Percentiles rank a stretch among this genome's conserved stretches.
These are phyloP conservation scores for Periophthalmus magnuspinnatus DNA, from an alignment of 2,797 vertebrate species.

Conservation along the genomic window DNA sequence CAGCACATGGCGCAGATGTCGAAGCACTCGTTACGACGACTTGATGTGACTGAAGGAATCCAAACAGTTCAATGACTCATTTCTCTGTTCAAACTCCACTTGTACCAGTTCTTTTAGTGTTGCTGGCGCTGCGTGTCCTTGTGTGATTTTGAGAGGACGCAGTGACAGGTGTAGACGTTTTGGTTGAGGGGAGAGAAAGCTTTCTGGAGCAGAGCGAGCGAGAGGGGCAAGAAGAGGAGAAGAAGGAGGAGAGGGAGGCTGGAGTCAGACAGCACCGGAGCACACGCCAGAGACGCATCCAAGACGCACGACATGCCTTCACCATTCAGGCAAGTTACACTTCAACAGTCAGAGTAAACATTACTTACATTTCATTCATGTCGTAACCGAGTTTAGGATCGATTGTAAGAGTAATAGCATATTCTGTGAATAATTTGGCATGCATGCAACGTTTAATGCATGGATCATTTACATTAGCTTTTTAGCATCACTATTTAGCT, in stretches of 20 bases:
- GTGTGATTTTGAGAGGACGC: conserved; percentile 2
- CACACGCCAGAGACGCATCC: conserved; percentile 73
- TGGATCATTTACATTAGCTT: neutral
- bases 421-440: neutral
- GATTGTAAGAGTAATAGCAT: neutral
- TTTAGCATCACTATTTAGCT: conserved; percentile 2
- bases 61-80: neutral
- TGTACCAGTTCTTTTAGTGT: neutral
- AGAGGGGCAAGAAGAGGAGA: conserved; percentile 16
- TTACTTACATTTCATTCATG: conserved; percentile 1
- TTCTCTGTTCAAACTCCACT: neutral
- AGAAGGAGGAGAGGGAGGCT: conserved; percentile 51
- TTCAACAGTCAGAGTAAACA: conserved; percentile 16
- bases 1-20: neutral
- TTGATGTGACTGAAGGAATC: neutral
- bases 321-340: conserved; percentile 80
- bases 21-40: neutral
- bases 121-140: neutral
- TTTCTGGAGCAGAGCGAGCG: conserved; percentile 24
- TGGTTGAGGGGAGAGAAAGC: conserved; percentile 9
- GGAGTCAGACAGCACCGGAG: conserved; percentile 76
- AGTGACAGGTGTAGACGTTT: conserved; percentile 2
- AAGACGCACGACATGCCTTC: conserved; percentile 71
- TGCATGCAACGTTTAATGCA: neutral
- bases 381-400: neutral